These are phyloP conservation scores for Anthoscopus minutus DNA, from an alignment of 2,113 vertebrate species.

Conservation along the genomic window DNA sequence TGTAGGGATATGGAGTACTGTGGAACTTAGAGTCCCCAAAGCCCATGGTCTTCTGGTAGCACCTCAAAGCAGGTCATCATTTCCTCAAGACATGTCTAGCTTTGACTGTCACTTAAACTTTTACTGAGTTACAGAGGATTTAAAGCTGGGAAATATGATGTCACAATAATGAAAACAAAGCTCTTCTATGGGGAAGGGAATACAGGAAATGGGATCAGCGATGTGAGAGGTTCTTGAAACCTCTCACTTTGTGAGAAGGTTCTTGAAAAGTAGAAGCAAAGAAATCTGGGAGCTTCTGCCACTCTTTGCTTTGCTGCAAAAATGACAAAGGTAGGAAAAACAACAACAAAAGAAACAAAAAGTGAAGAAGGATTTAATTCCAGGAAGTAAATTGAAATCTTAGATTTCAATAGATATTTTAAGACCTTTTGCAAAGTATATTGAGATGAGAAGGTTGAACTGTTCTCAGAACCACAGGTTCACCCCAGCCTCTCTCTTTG, in stretches of 20 bases:
- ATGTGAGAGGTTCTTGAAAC: too few relatives aligned
- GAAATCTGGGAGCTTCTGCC: not conserved
- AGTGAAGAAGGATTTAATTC: not conserved
- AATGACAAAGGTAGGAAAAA: not conserved
- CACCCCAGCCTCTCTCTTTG: accelerated
- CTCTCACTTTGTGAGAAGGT: not conserved
- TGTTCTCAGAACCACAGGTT: not conserved
- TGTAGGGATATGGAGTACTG: not conserved
- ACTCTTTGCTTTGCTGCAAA: not conserved
- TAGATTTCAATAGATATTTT: too few relatives aligned
- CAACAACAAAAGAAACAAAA: not conserved
- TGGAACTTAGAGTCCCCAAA: not conserved
- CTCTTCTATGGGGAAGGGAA: not conserved
- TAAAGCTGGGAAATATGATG: not conserved
- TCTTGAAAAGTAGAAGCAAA: not conserved
- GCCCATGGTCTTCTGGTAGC: not conserved
- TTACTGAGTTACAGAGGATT: not conserved
- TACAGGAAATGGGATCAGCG: not conserved
- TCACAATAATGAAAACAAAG: not conserved
- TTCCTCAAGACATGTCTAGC: not conserved
- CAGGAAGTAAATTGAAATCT: not conserved
- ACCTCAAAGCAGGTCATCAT: not conserved
- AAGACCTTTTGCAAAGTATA: not conserved
- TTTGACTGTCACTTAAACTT: not conserved
- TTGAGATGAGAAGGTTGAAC: not conserved